Conservation (phyloP, 2,113 vertebrate species). For the Paratilapia polleni region DNA sequence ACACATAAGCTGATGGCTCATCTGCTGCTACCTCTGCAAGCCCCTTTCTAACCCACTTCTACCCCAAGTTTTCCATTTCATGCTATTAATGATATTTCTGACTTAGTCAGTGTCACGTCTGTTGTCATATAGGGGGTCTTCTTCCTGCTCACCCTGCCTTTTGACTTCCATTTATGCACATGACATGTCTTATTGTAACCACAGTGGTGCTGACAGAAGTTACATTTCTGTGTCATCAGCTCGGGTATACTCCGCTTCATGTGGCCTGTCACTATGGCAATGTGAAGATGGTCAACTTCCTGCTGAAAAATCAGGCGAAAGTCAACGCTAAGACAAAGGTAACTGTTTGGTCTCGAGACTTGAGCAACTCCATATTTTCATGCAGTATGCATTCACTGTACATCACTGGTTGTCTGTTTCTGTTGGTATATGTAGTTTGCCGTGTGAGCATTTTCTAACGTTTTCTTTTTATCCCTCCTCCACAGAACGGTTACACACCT, state of each 20-base stretch:
- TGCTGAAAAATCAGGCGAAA: constrained; percentile 93
- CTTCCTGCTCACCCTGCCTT: background rate
- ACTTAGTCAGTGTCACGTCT: rapidly evolving
- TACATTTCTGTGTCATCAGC: constrained; percentile 76
- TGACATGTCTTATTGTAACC: background rate
- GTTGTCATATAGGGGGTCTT: background rate
- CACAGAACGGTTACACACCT: constrained; percentile 95
- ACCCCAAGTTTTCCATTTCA: background rate
- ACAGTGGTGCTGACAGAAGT: background rate
- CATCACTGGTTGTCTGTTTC: background rate
- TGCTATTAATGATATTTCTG: background rate
- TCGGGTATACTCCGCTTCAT: constrained; percentile 95
- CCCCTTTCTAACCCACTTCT: background rate
- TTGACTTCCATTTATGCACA: background rate
- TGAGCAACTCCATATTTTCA: too few relatives aligned
- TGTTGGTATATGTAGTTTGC: background rate
- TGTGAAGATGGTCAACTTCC: constrained; percentile 95
- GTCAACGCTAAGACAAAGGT: constrained; percentile 98
- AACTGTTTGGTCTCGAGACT: background rate
- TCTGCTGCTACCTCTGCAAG: background rate
- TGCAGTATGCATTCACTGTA: background rate
- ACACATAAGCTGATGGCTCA: rapidly evolving
- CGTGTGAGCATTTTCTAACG: background rate
- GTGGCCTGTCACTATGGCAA: constrained; percentile 99
- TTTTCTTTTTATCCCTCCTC: background rate